A percentile compares a stretch with the other conserved stretches of the same genome.
Conservation (phyloP, 2,888 invertebrate species). For the Rhopalosiphum nymphaeae region DNA sequence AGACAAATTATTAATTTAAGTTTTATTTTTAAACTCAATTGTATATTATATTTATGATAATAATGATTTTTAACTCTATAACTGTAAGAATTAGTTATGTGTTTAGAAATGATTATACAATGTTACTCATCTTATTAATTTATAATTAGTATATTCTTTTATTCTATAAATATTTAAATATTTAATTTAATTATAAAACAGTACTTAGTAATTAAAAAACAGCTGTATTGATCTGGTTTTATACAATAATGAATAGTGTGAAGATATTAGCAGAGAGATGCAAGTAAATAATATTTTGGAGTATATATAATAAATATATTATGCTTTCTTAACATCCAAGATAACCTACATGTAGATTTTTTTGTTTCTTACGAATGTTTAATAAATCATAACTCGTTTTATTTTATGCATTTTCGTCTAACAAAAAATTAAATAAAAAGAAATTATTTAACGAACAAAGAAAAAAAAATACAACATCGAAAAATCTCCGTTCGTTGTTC, state of each 20-base stretch:
- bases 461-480: conserved; percentile 28
- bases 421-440: conserved; percentile 27
- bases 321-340: background rate
- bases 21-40: background rate
- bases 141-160: background rate
- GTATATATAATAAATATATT: background rate
- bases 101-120: background rate
- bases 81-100: background rate
- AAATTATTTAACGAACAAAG: conserved; percentile 54
- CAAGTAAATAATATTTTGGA: background rate
- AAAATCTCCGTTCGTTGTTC: conserved; percentile 23
- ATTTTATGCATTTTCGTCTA: background rate
- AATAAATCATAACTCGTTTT: conserved; percentile 48
- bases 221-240: background rate
- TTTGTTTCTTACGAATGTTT: background rate
- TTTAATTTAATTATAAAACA: background rate
- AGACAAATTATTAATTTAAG: background rate
- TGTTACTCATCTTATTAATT: background rate
- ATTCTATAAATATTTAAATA: background rate
- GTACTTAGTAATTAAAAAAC: background rate
- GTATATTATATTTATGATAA: background rate
- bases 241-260: background rate
- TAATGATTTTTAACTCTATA: background rate
- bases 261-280: background rate
- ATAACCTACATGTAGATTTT: background rate